Evolutionary conservation across 2,113 vertebrate genomes (phyloP).

Genomic region (Ameiurus melas): DNA sequence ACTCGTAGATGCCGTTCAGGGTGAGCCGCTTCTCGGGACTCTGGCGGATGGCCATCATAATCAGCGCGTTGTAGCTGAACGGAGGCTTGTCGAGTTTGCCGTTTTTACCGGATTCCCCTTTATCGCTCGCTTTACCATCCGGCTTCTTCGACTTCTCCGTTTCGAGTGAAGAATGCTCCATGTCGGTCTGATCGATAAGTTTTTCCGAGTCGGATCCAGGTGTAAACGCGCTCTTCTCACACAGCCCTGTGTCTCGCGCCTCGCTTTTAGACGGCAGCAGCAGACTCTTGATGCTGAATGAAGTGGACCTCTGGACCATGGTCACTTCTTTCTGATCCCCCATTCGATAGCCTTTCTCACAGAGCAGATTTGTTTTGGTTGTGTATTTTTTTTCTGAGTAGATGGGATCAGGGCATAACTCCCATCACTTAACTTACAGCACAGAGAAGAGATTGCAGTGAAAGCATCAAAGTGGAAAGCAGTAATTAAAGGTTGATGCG

Average conservation of each 20-base stretch:
- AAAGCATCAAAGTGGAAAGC: slow-evolving; percentile 59
- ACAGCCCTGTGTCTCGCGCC: slow-evolving; percentile 51
- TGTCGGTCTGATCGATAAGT: slow-evolving; percentile 59
- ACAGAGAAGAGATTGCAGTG: slow-evolving; percentile 9
- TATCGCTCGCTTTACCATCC: slow-evolving; percentile 56
- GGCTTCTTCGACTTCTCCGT: slow-evolving; percentile 61
- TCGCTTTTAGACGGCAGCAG: slow-evolving; percentile 74
- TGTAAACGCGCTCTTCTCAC: slow-evolving; percentile 55
- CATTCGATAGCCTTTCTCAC: slow-evolving; percentile 49
- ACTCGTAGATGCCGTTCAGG: slow-evolving; percentile 80
- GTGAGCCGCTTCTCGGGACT: slow-evolving; percentile 80
- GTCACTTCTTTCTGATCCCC: slow-evolving; percentile 71
- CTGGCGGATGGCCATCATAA: slow-evolving; percentile 82
- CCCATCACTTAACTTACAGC: slow-evolving; percentile 60
- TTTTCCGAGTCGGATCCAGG: slow-evolving; percentile 67
- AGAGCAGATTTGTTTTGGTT: slow-evolving; percentile 11
- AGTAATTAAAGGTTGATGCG: slow-evolving; percentile 73
- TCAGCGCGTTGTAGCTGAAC: slow-evolving; percentile 81
- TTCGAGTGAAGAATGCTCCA: slow-evolving; percentile 56
- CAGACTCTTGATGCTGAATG: slow-evolving; percentile 79
- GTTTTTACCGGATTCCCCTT: slow-evolving; percentile 56
- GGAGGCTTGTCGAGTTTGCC: slow-evolving; percentile 79
- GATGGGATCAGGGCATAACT: slow-evolving; percentile 56
- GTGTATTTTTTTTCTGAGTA: slow-evolving; percentile 7
- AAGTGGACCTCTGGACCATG: slow-evolving; percentile 73